A percentile compares a stretch with the other conserved stretches of the same genome.
Evolutionary conservation across 2,797 vertebrate genomes (phyloP).

Genomic region (Lates japonicus): DNA sequence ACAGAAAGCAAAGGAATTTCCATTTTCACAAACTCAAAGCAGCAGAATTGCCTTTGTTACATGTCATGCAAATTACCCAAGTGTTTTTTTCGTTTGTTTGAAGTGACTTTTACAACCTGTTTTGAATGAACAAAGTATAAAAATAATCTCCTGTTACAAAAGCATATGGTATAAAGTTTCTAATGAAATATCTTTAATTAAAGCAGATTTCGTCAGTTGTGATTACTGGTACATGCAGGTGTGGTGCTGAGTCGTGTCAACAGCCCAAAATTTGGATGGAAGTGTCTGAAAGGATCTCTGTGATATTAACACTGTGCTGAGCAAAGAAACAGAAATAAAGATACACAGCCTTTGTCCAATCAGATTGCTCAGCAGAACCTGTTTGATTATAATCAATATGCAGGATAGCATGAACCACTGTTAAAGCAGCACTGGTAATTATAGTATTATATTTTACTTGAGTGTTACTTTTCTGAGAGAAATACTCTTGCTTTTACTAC

Average conservation of each 20-base stretch:
- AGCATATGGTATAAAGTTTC: neutral
- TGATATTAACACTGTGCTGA: neutral
- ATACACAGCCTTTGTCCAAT: neutral
- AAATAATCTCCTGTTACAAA: neutral
- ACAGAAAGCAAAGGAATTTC: neutral
- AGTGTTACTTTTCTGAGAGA: too few species aligned
- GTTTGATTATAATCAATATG: neutral
- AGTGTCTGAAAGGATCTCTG: neutral
- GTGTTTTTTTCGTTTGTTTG: neutral
- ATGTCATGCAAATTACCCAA: neutral
- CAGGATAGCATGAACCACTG: too few species aligned
- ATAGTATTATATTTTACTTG: too few species aligned
- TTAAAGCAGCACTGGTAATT: too few species aligned
- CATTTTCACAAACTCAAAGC: constrained; percentile 4
- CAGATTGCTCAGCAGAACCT: neutral
- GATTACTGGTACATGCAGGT: neutral
- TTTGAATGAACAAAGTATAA: neutral
- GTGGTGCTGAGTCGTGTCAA: neutral
- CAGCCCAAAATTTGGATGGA: neutral
- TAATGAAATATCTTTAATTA: neutral
- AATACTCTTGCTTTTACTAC: too few species aligned
- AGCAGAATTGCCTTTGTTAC: neutral
- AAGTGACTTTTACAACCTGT: neutral
- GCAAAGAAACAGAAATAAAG: neutral
- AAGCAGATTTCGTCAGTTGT: neutral